Conservation (phyloP, 53 echinoderm and acorn worm genomes). For the Astropecten irregularis region DNA sequence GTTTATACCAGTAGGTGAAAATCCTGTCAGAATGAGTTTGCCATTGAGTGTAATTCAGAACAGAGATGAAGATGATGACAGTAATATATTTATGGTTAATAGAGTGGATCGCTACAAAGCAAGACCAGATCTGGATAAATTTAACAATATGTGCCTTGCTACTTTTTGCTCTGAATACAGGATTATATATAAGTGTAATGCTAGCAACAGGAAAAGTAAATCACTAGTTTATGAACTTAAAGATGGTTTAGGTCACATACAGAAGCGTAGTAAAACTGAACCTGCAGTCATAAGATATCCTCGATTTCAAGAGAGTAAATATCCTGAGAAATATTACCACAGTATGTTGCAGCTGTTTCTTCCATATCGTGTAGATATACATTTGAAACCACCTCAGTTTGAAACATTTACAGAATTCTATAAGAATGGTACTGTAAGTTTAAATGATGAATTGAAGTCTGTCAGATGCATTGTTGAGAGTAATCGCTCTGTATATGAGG, state of each 20-base stretch:
- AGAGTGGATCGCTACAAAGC: no score
- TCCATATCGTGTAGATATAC: slow-evolving; percentile 58
- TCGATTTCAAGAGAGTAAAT: slow-evolving; percentile 44
- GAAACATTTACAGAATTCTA: no score
- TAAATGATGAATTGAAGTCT: background rate
- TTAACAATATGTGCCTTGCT: slow-evolving; percentile 23
- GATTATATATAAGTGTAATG: no score
- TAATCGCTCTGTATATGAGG: slow-evolving; percentile 18
- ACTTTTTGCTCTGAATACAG: no score
- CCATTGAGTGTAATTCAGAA: no score
- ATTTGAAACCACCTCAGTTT: slow-evolving; percentile 51
- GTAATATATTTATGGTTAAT: slow-evolving; percentile 49
- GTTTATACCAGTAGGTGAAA: slow-evolving; percentile 70
- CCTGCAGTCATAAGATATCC: slow-evolving; percentile 66
- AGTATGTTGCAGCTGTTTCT: no score
- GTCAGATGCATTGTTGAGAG: slow-evolving; percentile 28
- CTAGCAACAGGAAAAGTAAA: no score
- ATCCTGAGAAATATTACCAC: no score
- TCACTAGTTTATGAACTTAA: no score
- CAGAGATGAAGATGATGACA: slow-evolving; percentile 44
- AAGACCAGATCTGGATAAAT: slow-evolving; percentile 49
- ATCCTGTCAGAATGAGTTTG: no score
- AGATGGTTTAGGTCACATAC: no score
- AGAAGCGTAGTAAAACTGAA: no score
- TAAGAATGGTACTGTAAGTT: slow-evolving; percentile 15